Base-by-base conservation (phyloP, 1,140 invertebrate genomes). In the Macrocentrus cingulum region DNA sequence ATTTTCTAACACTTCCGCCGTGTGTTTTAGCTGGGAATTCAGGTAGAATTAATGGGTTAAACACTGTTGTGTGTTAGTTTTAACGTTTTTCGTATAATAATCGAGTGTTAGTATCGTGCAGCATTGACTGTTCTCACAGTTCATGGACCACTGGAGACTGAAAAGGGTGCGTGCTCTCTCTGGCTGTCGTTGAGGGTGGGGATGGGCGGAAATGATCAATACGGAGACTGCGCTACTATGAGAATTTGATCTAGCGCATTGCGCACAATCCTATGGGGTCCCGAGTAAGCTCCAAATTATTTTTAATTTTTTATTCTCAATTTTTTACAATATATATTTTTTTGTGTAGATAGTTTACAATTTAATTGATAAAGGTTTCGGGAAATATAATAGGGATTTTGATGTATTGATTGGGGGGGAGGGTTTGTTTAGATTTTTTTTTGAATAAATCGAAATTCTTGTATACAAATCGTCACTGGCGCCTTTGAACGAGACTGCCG, bases 111-210 rank as follows among this genome's bases (percentile, higher is more conserved):
- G 53, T 60, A 62, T 49, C 23, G 60, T 25, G 44, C 60, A 50
- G 49, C 64, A 69, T 67, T 50, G 64, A 60, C 67, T 70, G 68
- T 37, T 15, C 58, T 64, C 66, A 67, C 66, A 66, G 73, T 69
- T 72, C 62, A 67, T 69, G 73, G 73, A 77, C 73, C 75, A 71
- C 75, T 76, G 72, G 37, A 29, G 22, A 25, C 18, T 8, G 22
- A 18, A 51, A 39, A 44, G 48, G 48, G 46, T 51, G 48, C 20
- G 55, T 46, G 55, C 23, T 39, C 29, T 36, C n/a, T 42, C 25
- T 41, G 41, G 25, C 15, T 45, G 20, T 19, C 39, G 34, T 46
- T 25, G 15, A 1, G 36, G 16, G 51, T 22, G 49, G 51, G n/a
- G n/a, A n/a, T n/a, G n/a, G n/a, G n/a, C n/a, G 58, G 42, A 42